Evolutionary conservation across 2,888 invertebrate genomes (phyloP).

Genomic region (Perithous albicinctus): DNA sequence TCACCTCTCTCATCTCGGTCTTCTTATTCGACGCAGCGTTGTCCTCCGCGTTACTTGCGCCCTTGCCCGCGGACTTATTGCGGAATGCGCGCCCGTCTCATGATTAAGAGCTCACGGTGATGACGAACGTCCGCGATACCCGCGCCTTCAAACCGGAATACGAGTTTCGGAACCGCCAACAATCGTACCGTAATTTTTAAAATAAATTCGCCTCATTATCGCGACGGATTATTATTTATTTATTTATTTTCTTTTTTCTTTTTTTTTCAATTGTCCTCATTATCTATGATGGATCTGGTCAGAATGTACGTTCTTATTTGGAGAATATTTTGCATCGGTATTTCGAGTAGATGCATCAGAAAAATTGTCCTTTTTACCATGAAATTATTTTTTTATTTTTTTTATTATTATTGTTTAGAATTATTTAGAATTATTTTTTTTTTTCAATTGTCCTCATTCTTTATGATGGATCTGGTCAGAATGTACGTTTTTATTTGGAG

Average conservation of each 20-base stretch:
- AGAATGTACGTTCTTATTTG: background rate
- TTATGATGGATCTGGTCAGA: background rate
- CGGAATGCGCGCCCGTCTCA: constrained; percentile 48
- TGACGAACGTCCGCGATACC: constrained; percentile 28
- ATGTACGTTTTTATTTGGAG: background rate
- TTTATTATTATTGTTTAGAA: background rate
- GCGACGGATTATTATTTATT: background rate
- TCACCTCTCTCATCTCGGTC: constrained; percentile 22
- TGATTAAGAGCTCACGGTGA: constrained; percentile 65
- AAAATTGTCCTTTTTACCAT: background rate
- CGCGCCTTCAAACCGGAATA: background rate
- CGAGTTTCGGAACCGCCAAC: constrained; percentile 32
- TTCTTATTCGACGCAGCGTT: constrained; percentile 19
- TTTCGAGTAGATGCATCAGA: background rate
- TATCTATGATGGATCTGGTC: too few species aligned
- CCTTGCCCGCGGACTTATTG: background rate
- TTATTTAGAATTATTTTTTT: background rate
- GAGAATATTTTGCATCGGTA: background rate
- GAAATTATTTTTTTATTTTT: too few species aligned
- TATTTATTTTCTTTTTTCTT: background rate
- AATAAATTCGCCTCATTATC: background rate
- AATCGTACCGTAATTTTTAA: background rate
- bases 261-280: too few species aligned
- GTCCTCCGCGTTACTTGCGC: constrained; percentile 8
- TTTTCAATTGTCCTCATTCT: too few species aligned